Evolutionary conservation across 2,113 vertebrate genomes (phyloP).

Genomic region (Takifugu bimaculatus): DNA sequence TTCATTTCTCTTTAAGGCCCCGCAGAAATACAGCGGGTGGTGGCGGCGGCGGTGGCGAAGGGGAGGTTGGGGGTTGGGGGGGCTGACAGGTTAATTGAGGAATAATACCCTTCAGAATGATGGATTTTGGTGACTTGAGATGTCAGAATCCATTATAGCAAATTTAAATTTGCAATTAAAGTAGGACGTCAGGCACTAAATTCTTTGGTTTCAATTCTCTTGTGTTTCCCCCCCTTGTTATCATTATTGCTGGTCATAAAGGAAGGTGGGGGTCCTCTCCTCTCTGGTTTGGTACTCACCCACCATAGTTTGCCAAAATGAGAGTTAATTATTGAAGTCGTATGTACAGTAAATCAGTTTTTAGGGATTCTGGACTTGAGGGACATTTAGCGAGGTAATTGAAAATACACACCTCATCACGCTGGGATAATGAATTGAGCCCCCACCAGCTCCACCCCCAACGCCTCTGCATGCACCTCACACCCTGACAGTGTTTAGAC

Average conservation of each 20-base stretch:
- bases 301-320: slow-evolving; percentile 56
- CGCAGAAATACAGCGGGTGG: slow-evolving; percentile 67
- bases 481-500: neutral
- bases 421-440: slow-evolving; percentile 1
- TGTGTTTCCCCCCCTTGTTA: slow-evolving; percentile 51
- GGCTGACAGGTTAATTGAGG: slow-evolving; percentile 82
- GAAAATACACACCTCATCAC: slow-evolving; percentile 25
- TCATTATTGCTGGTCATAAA: slow-evolving; percentile 74
- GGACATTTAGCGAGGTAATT: slow-evolving; percentile 31
- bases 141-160: slow-evolving; percentile 80
- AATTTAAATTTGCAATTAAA: slow-evolving; percentile 83
- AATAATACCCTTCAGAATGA: slow-evolving; percentile 83
- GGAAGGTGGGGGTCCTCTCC: slow-evolving; percentile 45
- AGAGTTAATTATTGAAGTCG: slow-evolving; percentile 67
- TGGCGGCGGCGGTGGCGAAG: slow-evolving; percentile 5
- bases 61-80: slow-evolving; percentile 36
- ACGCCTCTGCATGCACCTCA: neutral
- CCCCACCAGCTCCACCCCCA: neutral
- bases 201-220: slow-evolving; percentile 73
- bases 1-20: slow-evolving; percentile 73
- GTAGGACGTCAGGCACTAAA: slow-evolving; percentile 69
- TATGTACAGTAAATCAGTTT: slow-evolving; percentile 48
- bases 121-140: slow-evolving; percentile 83
- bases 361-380: slow-evolving; percentile 13
- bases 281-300: slow-evolving; percentile 45